Evolutionary conservation across 2,888 invertebrate species (phyloP).

Genomic region (Phaonia tiefii): DNA sequence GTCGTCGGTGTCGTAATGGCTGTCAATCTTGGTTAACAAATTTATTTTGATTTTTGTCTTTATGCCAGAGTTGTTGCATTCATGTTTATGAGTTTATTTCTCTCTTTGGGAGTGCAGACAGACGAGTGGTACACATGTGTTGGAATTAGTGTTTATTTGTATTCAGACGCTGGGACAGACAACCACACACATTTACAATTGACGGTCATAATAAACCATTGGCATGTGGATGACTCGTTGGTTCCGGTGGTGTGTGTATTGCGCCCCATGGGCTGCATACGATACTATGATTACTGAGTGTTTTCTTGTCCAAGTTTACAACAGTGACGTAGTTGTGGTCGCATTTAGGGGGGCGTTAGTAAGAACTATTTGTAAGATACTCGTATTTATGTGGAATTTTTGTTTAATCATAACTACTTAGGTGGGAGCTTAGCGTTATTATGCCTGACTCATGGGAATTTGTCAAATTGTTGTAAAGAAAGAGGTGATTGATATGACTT

Average conservation of each 20-base stretch:
- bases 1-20: too few relatives aligned
- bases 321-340: conserved; percentile 13
- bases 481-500: too few relatives aligned
- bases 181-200: not conserved
- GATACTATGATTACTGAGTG: not conserved
- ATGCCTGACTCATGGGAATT: not conserved
- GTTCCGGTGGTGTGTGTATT: conserved; percentile 16
- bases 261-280: not conserved
- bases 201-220: conserved; percentile 33
- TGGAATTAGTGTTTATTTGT: conserved; percentile 8
- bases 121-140: not conserved
- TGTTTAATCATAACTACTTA: too few relatives aligned
- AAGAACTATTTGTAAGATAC: too few relatives aligned
- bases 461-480: too few relatives aligned
- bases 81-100: conserved; percentile 14
- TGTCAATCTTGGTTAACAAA: conserved; percentile 15
- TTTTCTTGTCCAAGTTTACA: conserved; percentile 1
- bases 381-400: too few relatives aligned
- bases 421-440: not conserved
- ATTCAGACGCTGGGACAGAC: not conserved
- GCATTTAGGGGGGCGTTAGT: too few relatives aligned
- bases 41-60: conserved; percentile 31
- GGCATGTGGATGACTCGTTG: conserved; percentile 34
- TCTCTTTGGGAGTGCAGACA: not conserved
- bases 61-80: conserved; percentile 3